A percentile compares a stretch with the other conserved stretches of the same genome.
Evolutionary conservation across 2,797 vertebrate species (phyloP).

Genomic region (Trematomus bernacchii): DNA sequence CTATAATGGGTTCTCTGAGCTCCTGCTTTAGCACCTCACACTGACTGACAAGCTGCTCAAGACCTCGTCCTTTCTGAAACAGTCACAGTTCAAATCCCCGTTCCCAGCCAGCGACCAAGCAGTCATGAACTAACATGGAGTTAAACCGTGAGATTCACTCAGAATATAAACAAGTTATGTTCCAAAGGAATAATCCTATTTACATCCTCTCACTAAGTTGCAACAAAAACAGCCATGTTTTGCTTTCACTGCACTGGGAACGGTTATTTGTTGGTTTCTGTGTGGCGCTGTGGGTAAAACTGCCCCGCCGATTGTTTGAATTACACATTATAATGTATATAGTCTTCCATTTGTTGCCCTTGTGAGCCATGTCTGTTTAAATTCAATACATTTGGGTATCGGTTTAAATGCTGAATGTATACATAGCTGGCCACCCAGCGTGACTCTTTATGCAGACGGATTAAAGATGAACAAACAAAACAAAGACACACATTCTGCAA

Average conservation of each 20-base stretch:
- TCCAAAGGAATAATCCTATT: constrained; percentile 66
- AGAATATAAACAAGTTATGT: constrained; percentile 76
- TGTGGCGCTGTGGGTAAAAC: constrained; percentile 58
- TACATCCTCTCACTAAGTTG: constrained; percentile 43
- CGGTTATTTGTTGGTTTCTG: constrained; percentile 65
- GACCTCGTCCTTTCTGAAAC: constrained; percentile 61
- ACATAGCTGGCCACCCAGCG: constrained; percentile 80
- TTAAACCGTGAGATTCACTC: constrained; percentile 68
- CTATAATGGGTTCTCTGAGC: constrained; percentile 44
- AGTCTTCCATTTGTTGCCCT: constrained; percentile 58
- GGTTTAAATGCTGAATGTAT: constrained; percentile 62
- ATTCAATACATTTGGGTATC: constrained; percentile 75
- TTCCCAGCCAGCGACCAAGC: constrained; percentile 53
- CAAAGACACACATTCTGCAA: constrained; percentile 76
- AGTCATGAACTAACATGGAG: constrained; percentile 55
- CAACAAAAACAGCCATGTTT: constrained; percentile 72
- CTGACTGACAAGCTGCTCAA: constrained; percentile 68
- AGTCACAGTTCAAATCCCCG: constrained; percentile 53
- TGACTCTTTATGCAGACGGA: constrained; percentile 77
- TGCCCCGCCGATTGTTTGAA: constrained; percentile 70
- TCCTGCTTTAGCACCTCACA: constrained; percentile 46
- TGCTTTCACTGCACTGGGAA: constrained; percentile 68
- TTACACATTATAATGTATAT: constrained; percentile 77
- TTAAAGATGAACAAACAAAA: constrained; percentile 81
- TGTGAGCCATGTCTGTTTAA: constrained; percentile 73